Percentiles rank a stretch among this genome's conserved stretches.
phyloP scores from a whole-genome alignment of 2,113 vertebrate species.

The Agapornis roseicollis region DNA sequence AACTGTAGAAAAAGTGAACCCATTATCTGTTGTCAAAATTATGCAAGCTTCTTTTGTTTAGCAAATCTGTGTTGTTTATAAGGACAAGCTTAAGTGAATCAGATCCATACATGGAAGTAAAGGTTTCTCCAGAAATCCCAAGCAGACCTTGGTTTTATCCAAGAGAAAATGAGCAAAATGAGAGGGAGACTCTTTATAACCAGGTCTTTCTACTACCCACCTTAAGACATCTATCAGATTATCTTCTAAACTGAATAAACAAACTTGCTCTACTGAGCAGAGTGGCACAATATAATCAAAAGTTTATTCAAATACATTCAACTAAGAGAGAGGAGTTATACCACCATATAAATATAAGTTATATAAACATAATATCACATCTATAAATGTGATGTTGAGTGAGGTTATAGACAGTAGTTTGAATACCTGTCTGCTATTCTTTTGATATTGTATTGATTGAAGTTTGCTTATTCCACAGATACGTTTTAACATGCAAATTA shows the following conservation, averaged over 20 bases:
- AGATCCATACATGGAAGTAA: background rate
- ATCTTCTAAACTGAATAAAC: background rate
- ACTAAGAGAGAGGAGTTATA: background rate
- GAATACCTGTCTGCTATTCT: background rate
- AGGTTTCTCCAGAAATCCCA: background rate
- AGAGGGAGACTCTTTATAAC: background rate
- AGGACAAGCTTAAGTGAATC: background rate
- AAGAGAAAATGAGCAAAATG: background rate
- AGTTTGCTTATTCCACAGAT: background rate
- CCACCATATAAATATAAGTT: background rate
- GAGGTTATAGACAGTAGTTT: background rate
- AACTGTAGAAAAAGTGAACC: background rate
- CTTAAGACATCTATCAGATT: background rate
- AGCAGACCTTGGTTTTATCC: background rate
- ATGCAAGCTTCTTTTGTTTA: background rate
- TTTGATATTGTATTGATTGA: background rate
- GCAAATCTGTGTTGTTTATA: background rate
- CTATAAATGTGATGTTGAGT: background rate
- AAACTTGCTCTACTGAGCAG: background rate
- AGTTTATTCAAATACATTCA: background rate
- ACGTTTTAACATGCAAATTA: background rate
- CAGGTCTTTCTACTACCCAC: background rate
- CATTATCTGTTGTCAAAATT: background rate
- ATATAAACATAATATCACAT: background rate
- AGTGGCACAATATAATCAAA: background rate